These are phyloP conservation scores for Aphis craccivora DNA, from an alignment of 1,140 invertebrate genomes.

Conservation along the genomic window DNA sequence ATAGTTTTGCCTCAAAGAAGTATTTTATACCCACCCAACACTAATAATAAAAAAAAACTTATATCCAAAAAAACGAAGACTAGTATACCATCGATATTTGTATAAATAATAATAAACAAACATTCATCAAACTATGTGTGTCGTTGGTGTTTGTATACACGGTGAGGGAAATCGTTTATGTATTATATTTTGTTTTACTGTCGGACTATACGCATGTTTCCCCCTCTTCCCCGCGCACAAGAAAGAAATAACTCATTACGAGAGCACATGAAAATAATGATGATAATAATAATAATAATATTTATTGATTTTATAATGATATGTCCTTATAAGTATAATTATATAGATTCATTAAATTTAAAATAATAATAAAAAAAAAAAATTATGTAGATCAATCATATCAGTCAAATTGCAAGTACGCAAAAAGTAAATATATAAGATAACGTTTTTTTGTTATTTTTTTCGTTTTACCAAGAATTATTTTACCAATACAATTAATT, in stretches of 20 bases:
- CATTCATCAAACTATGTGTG: constrained; percentile 26
- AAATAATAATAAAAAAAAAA: constrained; percentile 45
- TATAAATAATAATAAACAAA: constrained; percentile 54
- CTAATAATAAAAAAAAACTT: constrained; percentile 29
- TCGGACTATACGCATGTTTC: neutral
- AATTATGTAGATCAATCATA: constrained; percentile 53
- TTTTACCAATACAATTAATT: constrained; percentile 32
- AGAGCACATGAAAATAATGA: constrained; percentile 7
- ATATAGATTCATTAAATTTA: constrained; percentile 48
- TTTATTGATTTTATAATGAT: constrained; percentile 49
- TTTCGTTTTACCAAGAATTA: constrained; percentile 36
- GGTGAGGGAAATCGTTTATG: neutral
- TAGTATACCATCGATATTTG: constrained; percentile 39
- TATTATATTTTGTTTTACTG: neutral
- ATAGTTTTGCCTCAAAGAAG: constrained; percentile 31
- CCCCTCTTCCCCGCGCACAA: neutral
- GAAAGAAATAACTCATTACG: neutral
- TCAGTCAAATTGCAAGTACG: constrained; percentile 55
- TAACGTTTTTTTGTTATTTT: constrained; percentile 11
- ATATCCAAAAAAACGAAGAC: constrained; percentile 39
- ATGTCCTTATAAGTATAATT: constrained; percentile 55
- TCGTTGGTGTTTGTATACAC: neutral
- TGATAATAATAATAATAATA: constrained; percentile 26
- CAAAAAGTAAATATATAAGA: constrained; percentile 56
- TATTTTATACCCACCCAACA: constrained; percentile 8